Evolutionary conservation across 2,113 vertebrate genomes (phyloP).

Genomic region (Otocyon megalotis): DNA sequence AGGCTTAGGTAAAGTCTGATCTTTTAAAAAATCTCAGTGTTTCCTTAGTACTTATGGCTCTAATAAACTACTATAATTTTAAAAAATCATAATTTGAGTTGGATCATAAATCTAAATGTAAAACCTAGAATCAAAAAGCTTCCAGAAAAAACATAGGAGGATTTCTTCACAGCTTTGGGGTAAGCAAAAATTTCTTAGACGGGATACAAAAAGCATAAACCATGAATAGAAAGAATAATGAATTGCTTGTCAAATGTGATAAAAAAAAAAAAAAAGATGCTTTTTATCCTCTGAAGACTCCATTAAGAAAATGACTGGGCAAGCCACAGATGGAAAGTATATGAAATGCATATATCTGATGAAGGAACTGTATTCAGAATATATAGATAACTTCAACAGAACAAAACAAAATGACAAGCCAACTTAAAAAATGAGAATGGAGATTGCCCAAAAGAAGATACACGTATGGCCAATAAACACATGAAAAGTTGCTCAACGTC

Average conservation of each 20-base stretch:
- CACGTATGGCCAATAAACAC: background rate
- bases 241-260: background rate
- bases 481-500: background rate
- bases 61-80: background rate
- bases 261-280: background rate
- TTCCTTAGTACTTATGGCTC: constrained; percentile 22
- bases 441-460: background rate
- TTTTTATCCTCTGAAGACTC: constrained; percentile 28
- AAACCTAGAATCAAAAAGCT: constrained; percentile 43
- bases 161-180: background rate
- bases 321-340: background rate
- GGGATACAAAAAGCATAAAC: background rate
- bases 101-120: constrained; percentile 14
- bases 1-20: background rate
- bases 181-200: constrained; percentile 25
- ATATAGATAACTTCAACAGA: background rate
- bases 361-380: constrained; percentile 26
- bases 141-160: background rate
- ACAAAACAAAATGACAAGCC: constrained; percentile 24
- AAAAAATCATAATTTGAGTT: background rate
- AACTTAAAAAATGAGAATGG: background rate
- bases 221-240: background rate
- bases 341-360: constrained; percentile 27
- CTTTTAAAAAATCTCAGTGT: background rate
- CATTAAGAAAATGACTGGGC: constrained; percentile 12